Evolutionary conservation across 2,797 vertebrate species (phyloP).

Genomic region (Poeciliopsis infans): DNA sequence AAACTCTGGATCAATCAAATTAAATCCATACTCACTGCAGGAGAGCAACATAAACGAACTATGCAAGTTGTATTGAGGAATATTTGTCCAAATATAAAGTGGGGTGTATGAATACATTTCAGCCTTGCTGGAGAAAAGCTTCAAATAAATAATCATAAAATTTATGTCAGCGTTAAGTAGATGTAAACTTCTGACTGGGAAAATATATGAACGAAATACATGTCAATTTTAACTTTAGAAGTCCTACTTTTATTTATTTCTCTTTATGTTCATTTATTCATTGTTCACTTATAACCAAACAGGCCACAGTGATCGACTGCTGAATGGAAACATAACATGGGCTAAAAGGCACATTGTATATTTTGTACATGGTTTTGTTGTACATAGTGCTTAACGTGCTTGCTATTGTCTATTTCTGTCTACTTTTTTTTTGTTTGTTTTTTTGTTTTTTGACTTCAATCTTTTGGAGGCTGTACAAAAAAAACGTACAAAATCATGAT

Average conservation of each 20-base stretch:
- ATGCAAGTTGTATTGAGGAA: background rate
- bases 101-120: background rate
- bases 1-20: background rate
- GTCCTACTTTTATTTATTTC: background rate
- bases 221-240: background rate
- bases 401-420: constrained; percentile 35
- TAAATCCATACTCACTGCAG: background rate
- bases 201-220: background rate
- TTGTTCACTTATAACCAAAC: background rate
- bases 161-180: background rate
- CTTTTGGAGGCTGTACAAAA: constrained; percentile 12
- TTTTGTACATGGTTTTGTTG: constrained; percentile 69
- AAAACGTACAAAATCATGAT: constrained; percentile 20
- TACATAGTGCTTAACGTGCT: constrained; percentile 55
- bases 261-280: background rate
- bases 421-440: constrained; percentile 29
- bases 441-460: no score
- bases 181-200: background rate
- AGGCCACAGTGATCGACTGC: background rate
- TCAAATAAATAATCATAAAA: background rate
- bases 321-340: constrained; percentile 7
- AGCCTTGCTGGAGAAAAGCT: background rate
- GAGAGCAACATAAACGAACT: background rate
- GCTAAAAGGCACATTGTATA: constrained; percentile 55
- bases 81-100: background rate